Evolutionary conservation across 2,888 invertebrate genomes (phyloP), one percentile per base, ranked within the genome.

Genomic region (Plagodis dolabraria): DNA sequence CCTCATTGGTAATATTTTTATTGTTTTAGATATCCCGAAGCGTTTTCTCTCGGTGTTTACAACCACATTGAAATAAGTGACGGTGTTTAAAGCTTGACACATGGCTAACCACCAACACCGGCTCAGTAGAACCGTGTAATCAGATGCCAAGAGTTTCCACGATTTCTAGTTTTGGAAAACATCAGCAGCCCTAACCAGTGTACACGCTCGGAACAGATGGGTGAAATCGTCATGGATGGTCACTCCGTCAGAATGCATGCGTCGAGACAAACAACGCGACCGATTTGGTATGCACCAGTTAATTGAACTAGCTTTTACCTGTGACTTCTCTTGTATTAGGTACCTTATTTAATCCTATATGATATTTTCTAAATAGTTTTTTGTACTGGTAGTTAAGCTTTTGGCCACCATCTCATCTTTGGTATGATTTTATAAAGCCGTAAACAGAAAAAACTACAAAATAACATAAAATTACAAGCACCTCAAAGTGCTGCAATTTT

Each of bases 171-270:
- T 52, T 47, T 46, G 42, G 43, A 58, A 54, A 53, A 51, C 44
- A 38, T 33, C 5, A n/a, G 22, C 47, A 53, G 48, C 33, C 50
- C 50, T 59, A 46, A 34, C 50, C 34, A 43, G 8, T 34, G 47
- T 53, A 36, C 44, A 40, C 40, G 53, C 38, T 42, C 36, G 42
- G 53, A 22, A 46, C 58, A 77, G 75, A 77, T 77, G 68, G 71
- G 82, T 80, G 87, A 88, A 85, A 87, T 81, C 83, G 82, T 76
- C 75, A 79, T 71, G 86, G 80, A 80, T 79, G 85, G 85, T 76
- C 83, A 81, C 72, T 64, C 76, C 69, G 62, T 34, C 61, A 80
- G 83, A 82, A 87, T 87, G 85, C 77, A 74, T 70, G 71, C 65
- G 69, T 71, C 43, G 74, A 73, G 71, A 77, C 71, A 75, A 75